Evolutionary conservation across 1,140 invertebrate genomes (phyloP).

Genomic region (Himalopsyche phryganea): DNA sequence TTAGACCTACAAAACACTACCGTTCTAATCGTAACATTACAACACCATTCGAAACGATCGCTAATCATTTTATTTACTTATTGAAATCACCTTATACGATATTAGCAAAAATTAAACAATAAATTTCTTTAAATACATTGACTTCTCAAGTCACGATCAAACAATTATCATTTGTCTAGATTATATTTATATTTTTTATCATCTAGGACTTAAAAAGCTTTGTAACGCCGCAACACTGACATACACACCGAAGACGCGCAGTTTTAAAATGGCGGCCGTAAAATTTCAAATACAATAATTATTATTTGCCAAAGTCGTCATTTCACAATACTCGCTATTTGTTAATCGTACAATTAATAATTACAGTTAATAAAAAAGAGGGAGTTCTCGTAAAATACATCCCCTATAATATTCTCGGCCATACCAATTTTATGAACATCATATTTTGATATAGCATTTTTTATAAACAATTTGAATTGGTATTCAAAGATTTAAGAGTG

Average conservation of each 20-base stretch:
- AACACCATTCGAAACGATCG: conserved; percentile 3
- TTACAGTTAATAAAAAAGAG: conserved; percentile 1
- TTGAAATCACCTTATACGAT: conserved; percentile 8
- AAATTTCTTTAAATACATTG: conserved; percentile 1
- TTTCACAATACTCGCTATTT: neutral
- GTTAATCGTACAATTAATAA: neutral
- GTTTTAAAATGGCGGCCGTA: neutral
- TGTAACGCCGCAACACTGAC: conserved; percentile 13
- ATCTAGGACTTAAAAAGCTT: conserved; percentile 9
- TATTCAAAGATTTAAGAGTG: too few species aligned
- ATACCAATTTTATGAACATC: too few species aligned
- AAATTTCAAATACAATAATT: neutral
- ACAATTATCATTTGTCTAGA: conserved; percentile 2
- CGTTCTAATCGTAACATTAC: conserved; percentile 6
- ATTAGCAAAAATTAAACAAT: conserved; percentile 3
- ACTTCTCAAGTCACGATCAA: conserved; percentile 17
- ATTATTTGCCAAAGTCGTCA: neutral
- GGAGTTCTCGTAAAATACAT: neutral
- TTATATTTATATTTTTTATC: conserved; percentile 9
- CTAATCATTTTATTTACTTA: conserved; percentile 12
- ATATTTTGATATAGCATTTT: too few species aligned
- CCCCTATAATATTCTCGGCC: neutral
- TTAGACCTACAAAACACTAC: conserved; percentile 18
- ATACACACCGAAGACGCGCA: neutral
- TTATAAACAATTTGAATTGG: too few species aligned